Percentiles rank a stretch among this genome's conserved stretches.
Conservation (phyloP, 2,797 vertebrate species). For the Lutjanus campechanus region DNA sequence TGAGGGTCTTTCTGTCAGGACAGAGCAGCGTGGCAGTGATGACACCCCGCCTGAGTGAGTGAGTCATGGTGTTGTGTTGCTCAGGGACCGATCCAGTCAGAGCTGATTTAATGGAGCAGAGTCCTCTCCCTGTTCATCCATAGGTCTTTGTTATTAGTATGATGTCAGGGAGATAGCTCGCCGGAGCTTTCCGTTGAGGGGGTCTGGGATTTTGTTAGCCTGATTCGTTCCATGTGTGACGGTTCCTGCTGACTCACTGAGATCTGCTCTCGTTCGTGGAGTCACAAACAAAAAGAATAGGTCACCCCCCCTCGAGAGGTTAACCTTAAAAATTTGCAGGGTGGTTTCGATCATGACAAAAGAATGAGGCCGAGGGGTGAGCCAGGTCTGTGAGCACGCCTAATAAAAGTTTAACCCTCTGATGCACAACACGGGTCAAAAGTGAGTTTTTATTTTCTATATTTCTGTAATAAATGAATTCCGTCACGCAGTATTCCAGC, state of each 20-base stretch:
- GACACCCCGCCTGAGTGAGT: conserved; percentile 48
- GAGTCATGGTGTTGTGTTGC: conserved; percentile 61
- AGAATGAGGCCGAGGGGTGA: conserved; percentile 1
- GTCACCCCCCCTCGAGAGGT: conserved; percentile 9
- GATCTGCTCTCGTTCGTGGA: conserved; percentile 27
- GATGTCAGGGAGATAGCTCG: conserved; percentile 72
- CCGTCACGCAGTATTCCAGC: too few species aligned
- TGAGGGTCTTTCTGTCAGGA: conserved; percentile 27
- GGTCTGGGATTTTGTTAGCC: conserved; percentile 39
- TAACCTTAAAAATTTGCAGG: neutral
- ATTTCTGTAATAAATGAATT: too few species aligned
- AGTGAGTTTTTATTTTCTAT: too few species aligned
- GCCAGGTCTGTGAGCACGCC: conserved; percentile 19
- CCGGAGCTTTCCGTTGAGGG: conserved; percentile 21
- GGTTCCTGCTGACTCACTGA: conserved; percentile 37
- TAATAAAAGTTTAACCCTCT: conserved; percentile 2
- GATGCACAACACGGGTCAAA: too few species aligned
- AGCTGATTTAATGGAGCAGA: conserved; percentile 63
- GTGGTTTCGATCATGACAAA: conserved; percentile 25
- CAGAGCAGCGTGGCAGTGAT: conserved; percentile 12
- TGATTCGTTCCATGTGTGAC: conserved; percentile 73
- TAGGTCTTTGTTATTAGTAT: conserved; percentile 65
- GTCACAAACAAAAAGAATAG: conserved; percentile 20
- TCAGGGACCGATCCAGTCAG: conserved; percentile 54
- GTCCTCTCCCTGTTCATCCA: conserved; percentile 64